Percentiles rank a stretch among this genome's conserved stretches.
These are phyloP conservation scores for Chaetodon trifascialis DNA, from an alignment of 2,113 vertebrate species.

Conservation along the genomic window DNA sequence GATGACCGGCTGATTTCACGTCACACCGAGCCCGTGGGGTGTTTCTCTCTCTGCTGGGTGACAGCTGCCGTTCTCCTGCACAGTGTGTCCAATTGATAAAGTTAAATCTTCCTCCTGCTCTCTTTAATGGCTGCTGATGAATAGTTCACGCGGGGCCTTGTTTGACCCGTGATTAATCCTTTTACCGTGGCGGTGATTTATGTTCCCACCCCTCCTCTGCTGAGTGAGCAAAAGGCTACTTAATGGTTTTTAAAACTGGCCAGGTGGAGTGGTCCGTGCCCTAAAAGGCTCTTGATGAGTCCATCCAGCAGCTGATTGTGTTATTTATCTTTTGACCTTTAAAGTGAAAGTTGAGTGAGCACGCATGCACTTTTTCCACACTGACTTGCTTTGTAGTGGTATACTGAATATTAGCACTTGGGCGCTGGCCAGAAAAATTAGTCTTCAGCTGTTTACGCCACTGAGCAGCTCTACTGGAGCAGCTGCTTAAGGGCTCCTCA, in stretches of 20 bases:
- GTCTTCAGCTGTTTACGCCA: conserved; percentile 38
- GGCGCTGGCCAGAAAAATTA: conserved; percentile 27
- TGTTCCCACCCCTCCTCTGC: conserved; percentile 52
- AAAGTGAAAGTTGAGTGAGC: conserved; percentile 22
- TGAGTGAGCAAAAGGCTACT: conserved; percentile 65
- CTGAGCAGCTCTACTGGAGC: conserved; percentile 30
- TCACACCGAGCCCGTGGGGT: background rate
- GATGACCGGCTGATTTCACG: conserved; percentile 13
- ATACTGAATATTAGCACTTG: conserved; percentile 30
- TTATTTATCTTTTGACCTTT: conserved; percentile 51
- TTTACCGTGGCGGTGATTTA: conserved; percentile 63
- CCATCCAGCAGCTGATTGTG: conserved; percentile 32
- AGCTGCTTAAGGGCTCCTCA: conserved; percentile 45
- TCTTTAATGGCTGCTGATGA: conserved; percentile 49
- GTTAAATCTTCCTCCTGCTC: conserved; percentile 29
- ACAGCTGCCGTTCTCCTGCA: conserved; percentile 30
- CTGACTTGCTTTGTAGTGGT: conserved; percentile 6
- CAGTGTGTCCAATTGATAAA: conserved; percentile 1
- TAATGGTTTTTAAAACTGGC: conserved; percentile 64
- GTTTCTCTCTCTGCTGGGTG: conserved; percentile 7
- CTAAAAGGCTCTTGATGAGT: conserved; percentile 34
- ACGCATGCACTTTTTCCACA: conserved; percentile 13
- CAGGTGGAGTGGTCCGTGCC: conserved; percentile 50
- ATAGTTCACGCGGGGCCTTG: conserved; percentile 36
- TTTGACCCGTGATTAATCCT: conserved; percentile 66